A percentile compares a stretch with the other conserved stretches of the same genome.
Conservation (phyloP, 2,113 vertebrate species). For the Lycocorax pyrrhopterus region DNA sequence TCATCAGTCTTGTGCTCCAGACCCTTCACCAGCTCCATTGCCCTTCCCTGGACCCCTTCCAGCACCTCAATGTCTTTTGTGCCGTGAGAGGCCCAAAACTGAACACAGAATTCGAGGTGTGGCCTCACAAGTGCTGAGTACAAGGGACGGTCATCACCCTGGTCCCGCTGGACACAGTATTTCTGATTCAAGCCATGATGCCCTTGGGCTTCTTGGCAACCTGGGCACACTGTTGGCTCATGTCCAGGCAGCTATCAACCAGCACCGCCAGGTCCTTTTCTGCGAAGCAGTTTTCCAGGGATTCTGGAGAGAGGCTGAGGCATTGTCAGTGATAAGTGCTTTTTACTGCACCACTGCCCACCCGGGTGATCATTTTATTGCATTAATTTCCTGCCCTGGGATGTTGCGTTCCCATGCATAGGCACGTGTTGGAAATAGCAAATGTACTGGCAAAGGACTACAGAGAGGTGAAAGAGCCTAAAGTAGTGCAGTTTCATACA, state of each 20-base stretch:
- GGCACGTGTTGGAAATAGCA: neutral
- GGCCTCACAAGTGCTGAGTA: neutral
- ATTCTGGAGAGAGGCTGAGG: neutral
- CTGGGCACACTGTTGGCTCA: neutral
- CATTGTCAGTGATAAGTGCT: neutral
- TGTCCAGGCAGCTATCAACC: fast-evolving
- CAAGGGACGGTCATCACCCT: neutral
- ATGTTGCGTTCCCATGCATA: neutral
- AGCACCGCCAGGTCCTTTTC: neutral
- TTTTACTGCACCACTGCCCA: neutral
- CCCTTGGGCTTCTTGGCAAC: neutral
- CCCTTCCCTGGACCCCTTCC: neutral
- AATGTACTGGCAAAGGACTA: neutral
- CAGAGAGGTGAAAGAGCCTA: neutral
- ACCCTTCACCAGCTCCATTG: neutral
- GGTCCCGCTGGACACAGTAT: neutral
- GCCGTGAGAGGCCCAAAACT: neutral
- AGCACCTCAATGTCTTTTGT: neutral
- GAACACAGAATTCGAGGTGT: neutral
- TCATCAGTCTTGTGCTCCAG: neutral
- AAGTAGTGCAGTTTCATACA: neutral
- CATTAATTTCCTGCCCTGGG: neutral
- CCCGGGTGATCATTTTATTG: neutral
- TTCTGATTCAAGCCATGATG: neutral
- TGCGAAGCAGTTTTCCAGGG: neutral